These are phyloP conservation scores for Gryon sp. DNA, from an alignment of 1,140 invertebrate genomes.

Conservation along the genomic window DNA sequence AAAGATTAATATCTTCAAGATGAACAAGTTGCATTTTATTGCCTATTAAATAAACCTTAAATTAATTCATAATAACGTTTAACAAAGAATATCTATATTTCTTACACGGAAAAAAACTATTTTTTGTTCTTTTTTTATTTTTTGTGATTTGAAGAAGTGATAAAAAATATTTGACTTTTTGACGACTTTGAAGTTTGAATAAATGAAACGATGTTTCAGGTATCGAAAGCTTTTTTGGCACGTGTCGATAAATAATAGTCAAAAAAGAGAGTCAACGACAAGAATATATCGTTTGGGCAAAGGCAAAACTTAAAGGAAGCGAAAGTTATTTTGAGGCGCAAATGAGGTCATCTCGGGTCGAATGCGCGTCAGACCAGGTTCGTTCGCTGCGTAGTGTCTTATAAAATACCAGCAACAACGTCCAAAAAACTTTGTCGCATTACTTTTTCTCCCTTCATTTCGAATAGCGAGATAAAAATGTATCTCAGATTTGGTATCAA, in stretches of 20 bases:
- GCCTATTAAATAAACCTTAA: too few relatives aligned
- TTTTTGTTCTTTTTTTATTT: too few relatives aligned
- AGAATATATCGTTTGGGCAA: constrained; percentile 55
- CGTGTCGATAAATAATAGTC: constrained; percentile 56
- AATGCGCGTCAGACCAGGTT: constrained; percentile 42
- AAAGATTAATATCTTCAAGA: too few relatives aligned
- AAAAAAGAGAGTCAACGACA: constrained; percentile 55
- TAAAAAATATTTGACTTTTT: background rate
- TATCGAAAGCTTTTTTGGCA: constrained; percentile 50
- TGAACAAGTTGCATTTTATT: too few relatives aligned
- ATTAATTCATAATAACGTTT: too few relatives aligned
- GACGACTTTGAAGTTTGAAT: constrained; percentile 43
- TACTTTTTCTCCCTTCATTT: too few relatives aligned
- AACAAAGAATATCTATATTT: too few relatives aligned
- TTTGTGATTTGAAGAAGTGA: too few relatives aligned
- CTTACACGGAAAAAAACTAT: too few relatives aligned
- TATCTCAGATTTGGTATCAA: too few relatives aligned
- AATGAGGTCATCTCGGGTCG: constrained; percentile 72
- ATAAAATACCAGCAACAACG: constrained; percentile 15
- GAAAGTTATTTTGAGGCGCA: constrained; percentile 69
- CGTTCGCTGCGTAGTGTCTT: constrained; percentile 45
- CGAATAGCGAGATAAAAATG: too few relatives aligned
- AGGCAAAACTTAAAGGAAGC: constrained; percentile 49
- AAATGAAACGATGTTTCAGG: constrained; percentile 26
- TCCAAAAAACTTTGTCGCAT: too few relatives aligned